phyloP scores from a whole-genome alignment of 2,113 vertebrate genomes.

The Hypocryptadius cinnamomeus region DNA sequence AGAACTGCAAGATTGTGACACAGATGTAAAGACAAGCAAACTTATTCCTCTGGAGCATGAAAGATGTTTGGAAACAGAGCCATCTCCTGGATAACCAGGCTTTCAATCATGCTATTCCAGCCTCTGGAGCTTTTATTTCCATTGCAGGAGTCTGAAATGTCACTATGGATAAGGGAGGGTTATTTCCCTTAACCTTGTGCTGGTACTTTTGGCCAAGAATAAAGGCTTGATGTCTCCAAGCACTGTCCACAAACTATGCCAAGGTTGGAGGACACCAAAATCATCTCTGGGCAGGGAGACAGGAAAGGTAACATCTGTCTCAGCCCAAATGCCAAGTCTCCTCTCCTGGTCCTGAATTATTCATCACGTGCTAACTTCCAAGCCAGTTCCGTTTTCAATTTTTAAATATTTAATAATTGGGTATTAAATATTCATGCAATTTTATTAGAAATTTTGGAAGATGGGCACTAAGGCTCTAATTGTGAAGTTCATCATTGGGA shows the following conservation, averaged over 20 bases:
- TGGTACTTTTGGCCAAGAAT: neutral
- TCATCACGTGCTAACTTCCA: constrained; percentile 62
- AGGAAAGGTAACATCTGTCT: neutral
- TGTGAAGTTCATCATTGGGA: constrained; percentile 37
- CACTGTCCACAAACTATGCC: neutral
- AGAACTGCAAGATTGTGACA: constrained; percentile 4
- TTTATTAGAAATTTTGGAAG: constrained; percentile 72
- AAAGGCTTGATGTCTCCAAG: neutral
- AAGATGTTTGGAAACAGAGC: constrained; percentile 56
- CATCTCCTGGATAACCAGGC: constrained; percentile 45
- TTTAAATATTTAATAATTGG: constrained; percentile 79
- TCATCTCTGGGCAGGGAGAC: neutral
- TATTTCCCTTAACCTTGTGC: neutral
- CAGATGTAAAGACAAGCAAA: neutral
- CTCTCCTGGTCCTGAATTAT: constrained; percentile 65
- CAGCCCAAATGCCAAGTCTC: neutral
- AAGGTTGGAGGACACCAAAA: neutral
- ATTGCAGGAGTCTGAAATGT: neutral
- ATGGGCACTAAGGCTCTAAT: constrained; percentile 27
- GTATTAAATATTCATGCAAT: constrained; percentile 74
- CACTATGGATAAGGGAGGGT: neutral
- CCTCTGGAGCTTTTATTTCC: neutral
- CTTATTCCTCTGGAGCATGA: neutral
- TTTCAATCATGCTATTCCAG: constrained; percentile 19
- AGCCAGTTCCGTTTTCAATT: constrained; percentile 71